Base-by-base conservation (phyloP, 2,113 vertebrate genomes). In the Dipodomys ordii region DNA sequence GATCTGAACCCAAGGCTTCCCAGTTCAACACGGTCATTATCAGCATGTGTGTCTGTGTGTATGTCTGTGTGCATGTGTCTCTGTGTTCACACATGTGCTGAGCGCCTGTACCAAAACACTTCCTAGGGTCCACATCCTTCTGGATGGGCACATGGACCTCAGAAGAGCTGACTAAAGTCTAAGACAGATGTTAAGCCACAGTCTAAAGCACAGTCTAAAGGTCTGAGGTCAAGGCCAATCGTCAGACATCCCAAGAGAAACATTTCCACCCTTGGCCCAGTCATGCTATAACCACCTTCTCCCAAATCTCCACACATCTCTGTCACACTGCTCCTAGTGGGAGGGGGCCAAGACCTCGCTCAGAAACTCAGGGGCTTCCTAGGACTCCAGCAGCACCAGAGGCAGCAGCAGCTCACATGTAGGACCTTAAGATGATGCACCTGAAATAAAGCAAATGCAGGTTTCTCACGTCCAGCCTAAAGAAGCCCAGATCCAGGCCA, bases 401-500 rank as follows among this genome's bases (percentile, higher is more conserved):
- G 18, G 28, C 15, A 2, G 73, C 22, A 19, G 62, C 44, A 0
- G 0, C 39, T 2, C 22, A 13, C 1, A 0, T 0, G 2, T 1
- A 0, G 6, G 12, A 1, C 0, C 2, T 5, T 3, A 5, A 25
- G 62, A 22, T 18, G 8, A 30, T 0, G 0, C 0, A 0, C 20
- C 69, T 67, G 4, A 27, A 23, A 53, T 22, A 16, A 67, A n/a
- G 19, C 62, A 44, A 39, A 2, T 22, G 12, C 5, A 0, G 0
- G 25, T 35, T 16, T 6, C 46, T 0, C 27, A 12, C 27, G 35
- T 0, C 15, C 25, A 10, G 3, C 30, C 64, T 3, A 64, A 10
- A 13, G 72, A 19, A 1, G 0, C 1, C 35, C 3, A 0, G 1
- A 2, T 6, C 32, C 16, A 4, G 27, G 64, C 44, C 76, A 7